A percentile compares a stretch with the other conserved stretches of the same genome.
Conservation (phyloP, 2,797 vertebrate genomes). For the Calcarius lapponicus region DNA sequence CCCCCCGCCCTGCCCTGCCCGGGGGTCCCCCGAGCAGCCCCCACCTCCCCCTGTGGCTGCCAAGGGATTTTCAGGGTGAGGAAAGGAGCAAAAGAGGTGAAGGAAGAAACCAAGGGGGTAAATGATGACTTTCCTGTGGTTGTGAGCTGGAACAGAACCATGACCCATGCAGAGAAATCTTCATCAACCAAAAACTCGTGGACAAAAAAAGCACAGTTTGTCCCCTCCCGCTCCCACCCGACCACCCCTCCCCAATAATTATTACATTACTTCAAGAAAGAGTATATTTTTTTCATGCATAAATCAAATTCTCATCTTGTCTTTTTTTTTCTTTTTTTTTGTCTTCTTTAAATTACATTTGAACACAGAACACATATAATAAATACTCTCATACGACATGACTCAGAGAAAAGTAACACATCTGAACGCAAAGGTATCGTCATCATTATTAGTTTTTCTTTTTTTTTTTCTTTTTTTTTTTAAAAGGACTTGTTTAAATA, state of each 20-base stretch:
- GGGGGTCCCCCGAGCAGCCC: neutral
- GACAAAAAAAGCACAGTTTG: conserved; percentile 60
- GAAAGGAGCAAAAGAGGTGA: neutral
- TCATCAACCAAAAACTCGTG: conserved; percentile 64
- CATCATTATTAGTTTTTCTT: conserved; percentile 49
- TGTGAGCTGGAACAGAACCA: neutral
- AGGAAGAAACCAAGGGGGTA: conserved; percentile 55
- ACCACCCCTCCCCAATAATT: conserved; percentile 71
- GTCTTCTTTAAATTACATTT: conserved; percentile 90
- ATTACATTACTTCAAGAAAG: conserved; percentile 91
- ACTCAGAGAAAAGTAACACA: conserved; percentile 76
- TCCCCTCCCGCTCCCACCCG: conserved; percentile 46
- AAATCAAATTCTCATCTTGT: conserved; percentile 82
- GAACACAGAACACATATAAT: conserved; percentile 93
- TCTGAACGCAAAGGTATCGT: conserved; percentile 68
- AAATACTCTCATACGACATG: conserved; percentile 83
- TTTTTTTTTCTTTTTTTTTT: conserved; percentile 56
- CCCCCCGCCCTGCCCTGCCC: neutral
- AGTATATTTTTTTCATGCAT: conserved; percentile 95
- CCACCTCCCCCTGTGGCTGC: conserved; percentile 44
- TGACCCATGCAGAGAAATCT: conserved; percentile 68
- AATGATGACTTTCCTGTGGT: conserved; percentile 71
- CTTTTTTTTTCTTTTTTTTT: conserved; percentile 66
- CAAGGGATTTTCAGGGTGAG: conserved; percentile 69
- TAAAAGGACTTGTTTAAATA: conserved; percentile 76